Evolutionary conservation across 2,797 vertebrate genomes (phyloP).

Genomic region (Lepilemur ruficaudatus): DNA sequence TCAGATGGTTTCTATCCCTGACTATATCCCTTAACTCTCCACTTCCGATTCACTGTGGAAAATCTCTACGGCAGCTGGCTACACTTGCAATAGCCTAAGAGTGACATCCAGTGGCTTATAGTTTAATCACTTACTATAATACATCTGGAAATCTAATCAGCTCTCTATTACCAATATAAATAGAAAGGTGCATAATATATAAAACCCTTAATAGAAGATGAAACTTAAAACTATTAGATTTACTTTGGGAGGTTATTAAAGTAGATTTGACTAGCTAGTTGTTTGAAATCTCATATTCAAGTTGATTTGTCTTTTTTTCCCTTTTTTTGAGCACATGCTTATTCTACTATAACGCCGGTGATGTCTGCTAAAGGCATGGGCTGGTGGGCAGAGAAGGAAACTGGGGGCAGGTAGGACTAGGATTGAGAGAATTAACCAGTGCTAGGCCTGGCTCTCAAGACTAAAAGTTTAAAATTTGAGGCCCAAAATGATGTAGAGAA

Average conservation of each 20-base stretch:
- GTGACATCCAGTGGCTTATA: conserved; percentile 79
- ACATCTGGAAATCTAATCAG: not conserved
- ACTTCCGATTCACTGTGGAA: not conserved
- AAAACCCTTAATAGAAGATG: conserved; percentile 32
- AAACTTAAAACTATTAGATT: conserved; percentile 1
- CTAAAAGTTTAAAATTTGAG: not conserved
- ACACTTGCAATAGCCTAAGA: conserved; percentile 51
- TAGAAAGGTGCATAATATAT: not conserved
- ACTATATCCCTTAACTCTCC: not conserved
- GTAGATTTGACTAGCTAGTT: not conserved
- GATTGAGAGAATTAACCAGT: not conserved
- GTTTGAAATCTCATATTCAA: not conserved
- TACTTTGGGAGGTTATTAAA: not conserved
- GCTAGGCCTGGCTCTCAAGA: not conserved
- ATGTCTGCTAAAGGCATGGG: not conserved
- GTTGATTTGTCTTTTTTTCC: not conserved
- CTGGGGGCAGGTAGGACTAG: not conserved
- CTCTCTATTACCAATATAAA: conserved; percentile 21
- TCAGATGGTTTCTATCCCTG: not conserved
- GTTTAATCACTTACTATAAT: conserved; percentile 47
- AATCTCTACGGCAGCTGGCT: not conserved
- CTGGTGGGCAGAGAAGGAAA: not conserved
- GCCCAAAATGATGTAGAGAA: not conserved
- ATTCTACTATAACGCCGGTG: not conserved
- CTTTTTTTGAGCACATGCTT: not conserved